phyloP scores from a whole-genome alignment of 2,797 vertebrate genomes.

The Anguilla pacifica region DNA sequence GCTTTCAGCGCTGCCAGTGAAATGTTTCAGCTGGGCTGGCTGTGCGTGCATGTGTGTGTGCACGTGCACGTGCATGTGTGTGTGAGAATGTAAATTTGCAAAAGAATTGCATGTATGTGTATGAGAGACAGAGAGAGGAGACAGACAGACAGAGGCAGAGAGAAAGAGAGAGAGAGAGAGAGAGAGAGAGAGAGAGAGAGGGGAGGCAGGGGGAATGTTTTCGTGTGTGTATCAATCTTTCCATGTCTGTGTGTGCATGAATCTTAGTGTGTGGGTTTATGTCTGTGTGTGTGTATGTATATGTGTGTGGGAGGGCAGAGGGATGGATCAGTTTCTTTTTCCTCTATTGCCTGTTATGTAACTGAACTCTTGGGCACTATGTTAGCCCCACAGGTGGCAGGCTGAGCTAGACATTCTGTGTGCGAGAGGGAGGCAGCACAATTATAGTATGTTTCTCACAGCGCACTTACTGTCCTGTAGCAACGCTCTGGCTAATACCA shows the following conservation, averaged over 20 bases:
- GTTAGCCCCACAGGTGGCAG: conserved; percentile 27
- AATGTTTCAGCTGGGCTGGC: neutral
- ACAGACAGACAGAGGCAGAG: too few relatives aligned
- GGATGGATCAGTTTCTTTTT: conserved; percentile 29
- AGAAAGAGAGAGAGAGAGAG: too few relatives aligned
- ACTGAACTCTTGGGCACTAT: conserved; percentile 37
- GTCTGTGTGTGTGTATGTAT: conserved; percentile 31
- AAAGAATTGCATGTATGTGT: too few relatives aligned
- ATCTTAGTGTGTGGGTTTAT: conserved; percentile 50
- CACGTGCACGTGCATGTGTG: conserved; percentile 29
- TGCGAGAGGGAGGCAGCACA: neutral
- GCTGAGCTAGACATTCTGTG: conserved; percentile 33
- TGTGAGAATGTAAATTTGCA: conserved; percentile 16
- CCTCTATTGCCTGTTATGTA: conserved; percentile 74
- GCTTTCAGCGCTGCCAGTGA: neutral
- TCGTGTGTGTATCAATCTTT: neutral
- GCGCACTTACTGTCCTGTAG: neutral
- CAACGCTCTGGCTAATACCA: neutral
- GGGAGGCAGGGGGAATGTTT: too few relatives aligned
- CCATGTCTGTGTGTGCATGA: conserved; percentile 8
- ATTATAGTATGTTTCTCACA: neutral
- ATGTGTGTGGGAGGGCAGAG: conserved; percentile 52
- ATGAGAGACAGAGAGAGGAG: too few relatives aligned
- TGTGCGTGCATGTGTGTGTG: neutral
- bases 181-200: too few relatives aligned